Evolutionary conservation across 2,888 invertebrate genomes (phyloP), one percentile per base, ranked within the genome.

Genomic region (Oegoconia quadripuncta): DNA sequence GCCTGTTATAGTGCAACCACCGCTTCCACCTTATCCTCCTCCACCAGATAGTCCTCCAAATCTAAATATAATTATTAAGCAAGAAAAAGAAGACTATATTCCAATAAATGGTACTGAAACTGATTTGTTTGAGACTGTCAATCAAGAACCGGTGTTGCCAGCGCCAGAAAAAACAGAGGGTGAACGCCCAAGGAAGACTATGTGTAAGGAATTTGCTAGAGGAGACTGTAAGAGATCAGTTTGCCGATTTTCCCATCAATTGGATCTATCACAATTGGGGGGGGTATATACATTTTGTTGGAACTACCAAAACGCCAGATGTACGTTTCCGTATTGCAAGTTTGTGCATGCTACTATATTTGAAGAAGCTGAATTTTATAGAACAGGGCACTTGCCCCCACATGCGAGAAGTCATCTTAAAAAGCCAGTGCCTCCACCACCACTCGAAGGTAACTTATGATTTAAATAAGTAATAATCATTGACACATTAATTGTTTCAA

Each of bases 281-380:
- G 70, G 70, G 0, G 60, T 80, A 0, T 77, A 72, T 23, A 76
- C 70, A 3, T 83, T 83, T 39, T 83, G 83, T 34, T 62, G 61
- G 17, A 71, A 81, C 22, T 81, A 59, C 29, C 81, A 80, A 34
- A 81, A 81, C 23, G 39, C 53, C 0, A 52, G 54, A 0, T 82
- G 82, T 34, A 66, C 49, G 0, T 53, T 50, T 18, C 57, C 67
- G 0, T 59, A 64, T n/a, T 81, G 81, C 42, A 75, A 62, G 44
- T 81, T 70, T 45, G 76, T 77, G 0, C 82, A 80, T 43, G 81
- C 80, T 0, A 56, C 69, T 0, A 72, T 81, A 0, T 78, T 76
- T 47, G 79, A 81, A 37, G 76, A 80, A 23, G 74, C 75, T 22
- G 44, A 61, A 12, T 81, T 71, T 37, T 76, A 65, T 23, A 50